Conservation (phyloP, 2,113 vertebrate species). For the Lophotis ruficrista region DNA sequence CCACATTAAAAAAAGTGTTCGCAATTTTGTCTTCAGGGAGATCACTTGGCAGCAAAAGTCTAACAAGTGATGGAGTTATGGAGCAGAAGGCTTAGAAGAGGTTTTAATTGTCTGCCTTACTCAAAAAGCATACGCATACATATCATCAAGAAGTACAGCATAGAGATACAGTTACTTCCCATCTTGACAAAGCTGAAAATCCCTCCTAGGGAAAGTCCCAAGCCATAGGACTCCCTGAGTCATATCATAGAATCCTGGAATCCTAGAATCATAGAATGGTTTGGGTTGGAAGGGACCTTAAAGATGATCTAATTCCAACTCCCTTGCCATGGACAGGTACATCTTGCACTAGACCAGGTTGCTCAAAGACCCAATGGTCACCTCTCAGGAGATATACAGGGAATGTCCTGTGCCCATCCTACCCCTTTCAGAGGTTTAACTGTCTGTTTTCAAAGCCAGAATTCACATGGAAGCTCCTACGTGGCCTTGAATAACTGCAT, state of each 20-base stretch:
- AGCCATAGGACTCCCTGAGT: neutral
- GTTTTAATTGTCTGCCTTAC: neutral
- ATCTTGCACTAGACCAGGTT: too few relatives aligned
- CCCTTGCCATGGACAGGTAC: too few relatives aligned
- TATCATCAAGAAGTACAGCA: neutral
- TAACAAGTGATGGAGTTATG: accelerated
- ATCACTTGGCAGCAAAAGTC: neutral
- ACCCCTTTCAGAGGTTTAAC: neutral
- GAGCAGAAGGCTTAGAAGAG: neutral
- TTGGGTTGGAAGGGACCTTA: too few relatives aligned
- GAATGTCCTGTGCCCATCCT: neutral
- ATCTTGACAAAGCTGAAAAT: neutral
- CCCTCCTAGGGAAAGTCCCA: neutral
- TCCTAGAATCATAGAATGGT: too few relatives aligned
- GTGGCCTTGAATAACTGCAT: neutral
- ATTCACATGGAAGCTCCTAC: neutral
- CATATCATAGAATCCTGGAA: too few relatives aligned
- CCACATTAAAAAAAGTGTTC: neutral
- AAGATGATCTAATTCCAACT: too few relatives aligned
- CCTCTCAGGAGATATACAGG: neutral
- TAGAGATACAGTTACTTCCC: neutral
- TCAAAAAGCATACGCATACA: neutral
- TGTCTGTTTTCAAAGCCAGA: neutral
- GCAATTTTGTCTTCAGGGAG: accelerated
- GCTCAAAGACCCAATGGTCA: too few relatives aligned